Percentiles rank a stretch among this genome's conserved stretches.
Evolutionary conservation across 1,140 invertebrate genomes (phyloP).

Genomic region (Anastrepha ludens): DNA sequence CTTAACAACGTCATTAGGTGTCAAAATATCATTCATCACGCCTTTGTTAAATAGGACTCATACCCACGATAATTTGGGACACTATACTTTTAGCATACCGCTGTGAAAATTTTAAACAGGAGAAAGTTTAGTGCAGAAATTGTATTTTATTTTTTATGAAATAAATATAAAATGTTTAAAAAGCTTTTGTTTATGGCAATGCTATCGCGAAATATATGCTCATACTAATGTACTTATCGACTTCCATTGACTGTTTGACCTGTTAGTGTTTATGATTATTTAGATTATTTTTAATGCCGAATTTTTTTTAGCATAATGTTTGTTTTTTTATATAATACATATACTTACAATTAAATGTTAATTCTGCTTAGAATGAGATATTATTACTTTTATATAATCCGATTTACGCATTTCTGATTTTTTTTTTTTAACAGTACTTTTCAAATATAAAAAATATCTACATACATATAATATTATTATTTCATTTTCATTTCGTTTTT

Average conservation of each 20-base stretch:
- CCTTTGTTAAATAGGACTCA: too few relatives aligned
- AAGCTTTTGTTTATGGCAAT: neutral
- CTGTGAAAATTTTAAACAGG: too few relatives aligned
- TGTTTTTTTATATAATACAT: neutral
- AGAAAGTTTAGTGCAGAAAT: neutral
- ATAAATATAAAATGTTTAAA: slow-evolving; percentile 29
- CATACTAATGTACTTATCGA: neutral
- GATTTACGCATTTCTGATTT: too few relatives aligned
- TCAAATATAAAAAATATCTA: too few relatives aligned
- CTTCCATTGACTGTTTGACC: neutral
- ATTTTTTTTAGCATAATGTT: neutral
- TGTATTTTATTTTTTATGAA: slow-evolving; percentile 19
- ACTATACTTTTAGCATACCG: too few relatives aligned
- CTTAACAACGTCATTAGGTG: too few relatives aligned
- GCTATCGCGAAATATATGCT: neutral
- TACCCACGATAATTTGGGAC: too few relatives aligned
- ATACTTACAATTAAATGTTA: neutral
- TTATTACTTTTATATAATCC: too few relatives aligned
- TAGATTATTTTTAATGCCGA: neutral
- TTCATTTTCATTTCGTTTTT: too few relatives aligned
- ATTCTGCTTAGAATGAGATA: slow-evolving; percentile 25
- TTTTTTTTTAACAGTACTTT: too few relatives aligned
- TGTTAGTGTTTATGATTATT: neutral
- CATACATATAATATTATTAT: too few relatives aligned
- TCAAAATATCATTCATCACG: too few relatives aligned